A percentile compares a stretch with the other conserved stretches of the same genome.
Conservation (phyloP, 2,888 invertebrate genomes). For the Drosophila greeni region DNA sequence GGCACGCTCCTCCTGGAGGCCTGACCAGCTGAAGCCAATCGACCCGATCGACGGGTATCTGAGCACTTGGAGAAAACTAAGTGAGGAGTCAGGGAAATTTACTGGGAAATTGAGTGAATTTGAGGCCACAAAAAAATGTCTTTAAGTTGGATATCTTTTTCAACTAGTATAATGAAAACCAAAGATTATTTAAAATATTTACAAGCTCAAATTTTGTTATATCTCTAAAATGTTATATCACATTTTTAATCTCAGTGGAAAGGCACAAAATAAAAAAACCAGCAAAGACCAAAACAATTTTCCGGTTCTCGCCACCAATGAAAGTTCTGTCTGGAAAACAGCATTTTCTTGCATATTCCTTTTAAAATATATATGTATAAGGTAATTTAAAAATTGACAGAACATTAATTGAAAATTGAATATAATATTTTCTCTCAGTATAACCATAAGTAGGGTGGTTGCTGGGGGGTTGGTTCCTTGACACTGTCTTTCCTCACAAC, state of each 20-base stretch:
- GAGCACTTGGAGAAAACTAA: constrained; percentile 7
- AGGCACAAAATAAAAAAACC: neutral
- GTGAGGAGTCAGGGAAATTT: neutral
- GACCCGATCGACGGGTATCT: constrained; percentile 62
- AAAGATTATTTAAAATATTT: too few relatives aligned
- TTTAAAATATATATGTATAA: neutral
- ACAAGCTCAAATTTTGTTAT: too few relatives aligned
- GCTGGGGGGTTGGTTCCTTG: neutral
- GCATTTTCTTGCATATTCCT: constrained; percentile 4
- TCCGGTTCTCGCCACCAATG: constrained; percentile 38
- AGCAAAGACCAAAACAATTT: constrained; percentile 25
- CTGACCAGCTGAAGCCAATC: constrained; percentile 56
- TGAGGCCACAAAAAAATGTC: neutral
- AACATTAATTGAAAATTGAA: constrained; percentile 4
- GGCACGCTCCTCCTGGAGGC: constrained; percentile 52
- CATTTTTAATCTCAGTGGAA: neutral
- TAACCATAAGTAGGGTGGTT: neutral
- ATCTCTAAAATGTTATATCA: too few relatives aligned
- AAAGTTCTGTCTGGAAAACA: constrained; percentile 30
- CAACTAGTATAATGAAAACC: neutral
- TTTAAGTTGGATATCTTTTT: neutral
- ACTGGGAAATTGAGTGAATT: neutral
- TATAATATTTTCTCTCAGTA: constrained; percentile 3
- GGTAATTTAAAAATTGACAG: neutral
- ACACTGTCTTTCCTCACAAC: neutral